Conservation (phyloP, 2,888 invertebrate species). For the Latrodectus hesperus region DNA sequence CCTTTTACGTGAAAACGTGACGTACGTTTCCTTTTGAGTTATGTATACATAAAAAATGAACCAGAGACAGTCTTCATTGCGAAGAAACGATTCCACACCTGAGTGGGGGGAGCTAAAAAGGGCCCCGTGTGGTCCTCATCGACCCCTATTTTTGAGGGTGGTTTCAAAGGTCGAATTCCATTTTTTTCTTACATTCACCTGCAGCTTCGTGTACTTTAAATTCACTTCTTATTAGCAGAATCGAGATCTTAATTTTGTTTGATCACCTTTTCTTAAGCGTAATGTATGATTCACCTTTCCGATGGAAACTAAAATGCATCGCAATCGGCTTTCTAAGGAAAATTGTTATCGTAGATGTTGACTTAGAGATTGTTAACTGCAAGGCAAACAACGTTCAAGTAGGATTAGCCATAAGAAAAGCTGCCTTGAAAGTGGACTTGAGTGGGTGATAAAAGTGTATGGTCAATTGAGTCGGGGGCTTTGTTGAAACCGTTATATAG, state of each 20-base stretch:
- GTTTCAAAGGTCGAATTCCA: not conserved
- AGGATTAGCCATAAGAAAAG: conserved; percentile 17
- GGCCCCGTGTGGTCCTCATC: not conserved
- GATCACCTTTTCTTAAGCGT: not conserved
- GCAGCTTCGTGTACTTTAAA: not conserved
- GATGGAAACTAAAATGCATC: no score
- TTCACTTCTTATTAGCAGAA: not conserved
- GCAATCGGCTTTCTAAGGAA: no score
- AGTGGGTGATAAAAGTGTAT: not conserved
- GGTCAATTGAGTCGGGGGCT: not conserved
- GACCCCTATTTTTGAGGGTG: not conserved
- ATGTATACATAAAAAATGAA: no score
- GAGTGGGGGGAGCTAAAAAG: not conserved
- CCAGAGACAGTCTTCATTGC: no score
- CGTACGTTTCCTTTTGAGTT: no score
- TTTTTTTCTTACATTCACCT: not conserved
- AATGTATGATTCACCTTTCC: not conserved
- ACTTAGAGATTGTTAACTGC: conserved; percentile 10
- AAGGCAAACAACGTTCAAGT: conserved; percentile 16
- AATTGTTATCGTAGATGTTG: conserved; percentile 25
- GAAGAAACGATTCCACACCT: not conserved
- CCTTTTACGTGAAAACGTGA: no score
- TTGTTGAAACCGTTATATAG: no score
- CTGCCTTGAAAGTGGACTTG: conserved; percentile 6
- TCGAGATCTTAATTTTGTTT: not conserved